Conservation (phyloP, 2,113 vertebrate species). For the Dipodomys spectabilis region DNA sequence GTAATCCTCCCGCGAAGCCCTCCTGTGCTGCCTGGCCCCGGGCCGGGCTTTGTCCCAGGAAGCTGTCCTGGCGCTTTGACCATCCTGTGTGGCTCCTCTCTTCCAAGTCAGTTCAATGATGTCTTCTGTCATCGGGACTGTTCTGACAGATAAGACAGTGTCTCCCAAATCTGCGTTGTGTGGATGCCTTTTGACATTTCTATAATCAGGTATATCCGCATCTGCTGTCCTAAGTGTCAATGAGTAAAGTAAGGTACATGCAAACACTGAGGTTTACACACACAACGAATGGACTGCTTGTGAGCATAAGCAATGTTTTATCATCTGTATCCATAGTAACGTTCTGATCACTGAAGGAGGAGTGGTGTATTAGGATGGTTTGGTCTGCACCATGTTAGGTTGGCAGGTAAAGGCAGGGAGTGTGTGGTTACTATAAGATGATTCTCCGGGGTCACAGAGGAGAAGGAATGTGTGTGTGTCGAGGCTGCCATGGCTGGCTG, state of each 20-base stretch:
- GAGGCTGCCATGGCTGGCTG: background rate
- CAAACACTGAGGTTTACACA: background rate
- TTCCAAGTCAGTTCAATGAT: rapidly evolving
- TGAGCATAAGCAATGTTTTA: rapidly evolving
- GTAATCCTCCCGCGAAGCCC: background rate
- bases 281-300: rapidly evolving
- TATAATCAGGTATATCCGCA: background rate
- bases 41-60: background rate
- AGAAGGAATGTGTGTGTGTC: background rate
- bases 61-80: rapidly evolving
- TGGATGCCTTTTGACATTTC: background rate
- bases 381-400: background rate
- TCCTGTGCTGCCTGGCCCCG: rapidly evolving
- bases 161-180: background rate
- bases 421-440: background rate
- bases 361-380: rapidly evolving
- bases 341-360: background rate
- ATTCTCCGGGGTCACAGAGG: background rate
- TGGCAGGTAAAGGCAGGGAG: background rate
- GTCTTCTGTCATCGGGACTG: rapidly evolving
- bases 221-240: background rate
- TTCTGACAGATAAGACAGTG: rapidly evolving
- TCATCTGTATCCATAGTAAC: too few species aligned
- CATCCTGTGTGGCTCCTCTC: too few species aligned
- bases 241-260: background rate